These are phyloP conservation scores for Chelon auratus DNA, from an alignment of 2,797 vertebrate species.

Conservation along the genomic window DNA sequence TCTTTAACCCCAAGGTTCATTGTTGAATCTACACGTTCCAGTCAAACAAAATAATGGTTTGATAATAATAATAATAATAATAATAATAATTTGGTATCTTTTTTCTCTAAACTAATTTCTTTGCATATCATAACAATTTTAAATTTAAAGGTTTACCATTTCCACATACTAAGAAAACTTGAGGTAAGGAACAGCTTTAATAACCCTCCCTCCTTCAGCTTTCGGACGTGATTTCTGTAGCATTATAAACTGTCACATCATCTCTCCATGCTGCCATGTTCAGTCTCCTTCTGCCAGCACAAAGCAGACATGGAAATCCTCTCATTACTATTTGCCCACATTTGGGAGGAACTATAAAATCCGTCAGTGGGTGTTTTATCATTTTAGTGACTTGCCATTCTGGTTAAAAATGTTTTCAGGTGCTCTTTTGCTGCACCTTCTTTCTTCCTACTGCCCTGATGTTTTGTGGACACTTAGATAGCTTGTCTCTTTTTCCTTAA, in stretches of 20 bases:
- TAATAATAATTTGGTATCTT: conserved; percentile 85
- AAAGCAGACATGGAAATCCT: conserved; percentile 54
- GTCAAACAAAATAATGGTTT: conserved; percentile 73
- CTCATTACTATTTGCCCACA: conserved; percentile 45
- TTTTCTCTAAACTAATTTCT: conserved; percentile 85
- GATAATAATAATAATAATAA: conserved; percentile 66
- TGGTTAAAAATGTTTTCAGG: conserved; percentile 50
- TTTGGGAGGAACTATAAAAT: conserved; percentile 46
- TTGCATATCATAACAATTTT: conserved; percentile 87
- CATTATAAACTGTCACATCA: conserved; percentile 55
- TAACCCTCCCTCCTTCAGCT: conserved; percentile 70
- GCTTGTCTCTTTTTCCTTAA: conserved; percentile 47
- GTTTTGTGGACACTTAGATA: conserved; percentile 36
- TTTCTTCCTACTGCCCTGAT: conserved; percentile 36
- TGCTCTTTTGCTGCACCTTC: conserved; percentile 32
- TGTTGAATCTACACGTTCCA: conserved; percentile 54
- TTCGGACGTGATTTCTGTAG: conserved; percentile 61
- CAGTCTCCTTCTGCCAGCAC: conserved; percentile 56
- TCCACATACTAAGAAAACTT: conserved; percentile 83
- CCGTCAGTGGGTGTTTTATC: conserved; percentile 46
- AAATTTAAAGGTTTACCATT: conserved; percentile 86
- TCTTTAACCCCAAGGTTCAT: conserved; percentile 51
- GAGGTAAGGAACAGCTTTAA: conserved; percentile 84
- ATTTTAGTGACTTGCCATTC: conserved; percentile 55
- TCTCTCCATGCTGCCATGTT: conserved; percentile 42